Base-by-base conservation (phyloP, 2,888 invertebrate genomes). In the Drosophila buzzatii region DNA sequence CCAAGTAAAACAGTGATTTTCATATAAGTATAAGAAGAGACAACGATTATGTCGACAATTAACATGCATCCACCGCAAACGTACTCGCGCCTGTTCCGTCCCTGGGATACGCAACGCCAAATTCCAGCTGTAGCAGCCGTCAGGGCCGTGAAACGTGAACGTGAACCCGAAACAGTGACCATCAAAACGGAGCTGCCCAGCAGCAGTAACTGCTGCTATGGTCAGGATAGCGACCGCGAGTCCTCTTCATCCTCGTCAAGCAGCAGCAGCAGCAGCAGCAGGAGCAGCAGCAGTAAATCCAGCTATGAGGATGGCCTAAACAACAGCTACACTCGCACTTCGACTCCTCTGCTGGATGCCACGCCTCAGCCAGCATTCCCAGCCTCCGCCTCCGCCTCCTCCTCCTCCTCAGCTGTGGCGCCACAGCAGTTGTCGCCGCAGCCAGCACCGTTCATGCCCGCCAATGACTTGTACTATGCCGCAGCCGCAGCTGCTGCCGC, bases 41-140 rank as follows among this genome's bases (percentile, higher is more conserved):
- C 45, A 64, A 37, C 52, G 56, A 72, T 65, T 75, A 92, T 92
- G 92, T 90, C 92, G 67, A 82, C 88, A 41, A 78, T 92, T 62
- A 91, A 91, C 71, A 79, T 91, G 73, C 89, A 91, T 71, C 92
- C 92, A 51, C 93, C 93, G 60, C 93, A 93, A 91, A 93, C 93
- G 73, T 93, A 93, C 75, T 94, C 95, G 49, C 94, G 95, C 83
- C 92, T 95, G 23, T 95, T 95, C 85, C 94, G 95, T 81, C 95
- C 95, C 65, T 95, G 95, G 95, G 95, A 95, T 91, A 93, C 93
- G 73, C 94, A 90, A 71, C 82, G 82, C 16, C 81, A 81, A 64
- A 63, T 73, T 16, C 53, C 79, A 47, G 66, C 79, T 12, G 64
- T 78, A 14, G 60, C 77, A 18, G 41, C 79, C 23, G 66, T 67